A percentile compares a stretch with the other conserved stretches of the same genome.
Evolutionary conservation across 2,797 vertebrate genomes (phyloP).

Genomic region (Tapera naevia): DNA sequence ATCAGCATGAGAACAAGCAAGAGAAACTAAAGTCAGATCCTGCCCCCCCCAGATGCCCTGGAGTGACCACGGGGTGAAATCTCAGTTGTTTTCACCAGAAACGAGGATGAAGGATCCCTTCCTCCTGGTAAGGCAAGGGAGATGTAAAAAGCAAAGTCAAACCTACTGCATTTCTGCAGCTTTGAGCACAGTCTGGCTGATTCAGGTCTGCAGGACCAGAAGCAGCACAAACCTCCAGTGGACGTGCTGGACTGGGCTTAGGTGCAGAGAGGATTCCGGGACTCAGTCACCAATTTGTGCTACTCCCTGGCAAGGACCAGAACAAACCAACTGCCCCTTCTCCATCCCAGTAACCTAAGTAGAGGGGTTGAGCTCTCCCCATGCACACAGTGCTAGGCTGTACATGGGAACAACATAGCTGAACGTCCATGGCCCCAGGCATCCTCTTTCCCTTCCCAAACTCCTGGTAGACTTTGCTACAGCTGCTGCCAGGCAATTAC

Average conservation of each 20-base stretch:
- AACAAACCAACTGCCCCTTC: neutral
- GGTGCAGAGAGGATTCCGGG: neutral
- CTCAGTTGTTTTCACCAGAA: neutral
- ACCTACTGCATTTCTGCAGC: neutral
- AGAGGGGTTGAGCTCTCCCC: neutral
- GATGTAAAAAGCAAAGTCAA: slow-evolving; percentile 4
- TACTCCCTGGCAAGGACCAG: neutral
- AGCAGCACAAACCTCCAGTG: neutral
- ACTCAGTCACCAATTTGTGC: neutral
- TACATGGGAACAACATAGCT: neutral
- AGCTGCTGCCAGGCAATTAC: neutral
- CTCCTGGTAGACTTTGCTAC: neutral
- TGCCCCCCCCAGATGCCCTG: neutral
- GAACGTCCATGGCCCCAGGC: rapidly evolving
- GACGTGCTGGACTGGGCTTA: neutral
- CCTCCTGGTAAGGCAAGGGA: neutral
- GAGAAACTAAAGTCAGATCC: neutral
- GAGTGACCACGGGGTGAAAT: neutral
- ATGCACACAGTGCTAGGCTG: neutral
- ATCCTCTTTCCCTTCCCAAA: neutral
- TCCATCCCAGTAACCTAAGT: neutral
- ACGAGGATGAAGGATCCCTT: neutral
- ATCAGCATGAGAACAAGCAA: neutral
- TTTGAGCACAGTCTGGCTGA: neutral
- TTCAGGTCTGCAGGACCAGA: neutral